phyloP scores from a whole-genome alignment of 2,113 vertebrate genomes.

The Pithys albifrons region DNA sequence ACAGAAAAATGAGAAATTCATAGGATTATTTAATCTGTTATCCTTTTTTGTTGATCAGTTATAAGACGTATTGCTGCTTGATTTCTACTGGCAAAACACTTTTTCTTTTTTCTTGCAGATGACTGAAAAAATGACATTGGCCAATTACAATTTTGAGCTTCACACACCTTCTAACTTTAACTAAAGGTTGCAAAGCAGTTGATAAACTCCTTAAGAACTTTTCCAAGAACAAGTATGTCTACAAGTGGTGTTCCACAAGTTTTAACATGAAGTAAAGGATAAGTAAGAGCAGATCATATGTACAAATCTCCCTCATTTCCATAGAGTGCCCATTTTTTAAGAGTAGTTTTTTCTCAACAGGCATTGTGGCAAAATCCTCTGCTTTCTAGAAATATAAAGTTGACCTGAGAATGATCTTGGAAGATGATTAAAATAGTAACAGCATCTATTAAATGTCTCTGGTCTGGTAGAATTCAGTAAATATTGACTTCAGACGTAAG shows the following conservation, averaged over 20 bases:
- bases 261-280: not conserved
- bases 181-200: not conserved
- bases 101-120: not conserved
- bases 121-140: not conserved
- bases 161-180: not conserved
- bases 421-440: not conserved
- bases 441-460: not conserved
- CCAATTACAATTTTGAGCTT: not conserved
- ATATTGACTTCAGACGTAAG: not conserved
- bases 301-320: not conserved
- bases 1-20: not conserved
- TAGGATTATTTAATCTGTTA: not conserved
- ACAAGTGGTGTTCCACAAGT: not conserved
- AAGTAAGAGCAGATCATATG: not conserved
- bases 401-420: not conserved
- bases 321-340: not conserved
- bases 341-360: not conserved
- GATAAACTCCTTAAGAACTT: not conserved
- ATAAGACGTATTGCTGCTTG: not conserved
- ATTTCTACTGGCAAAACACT: not conserved
- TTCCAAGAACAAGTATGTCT: not conserved
- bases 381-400: not conserved
- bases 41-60: not conserved
- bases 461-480: not conserved
- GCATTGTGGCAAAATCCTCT: not conserved